Evolutionary conservation across 2,797 vertebrate genomes (phyloP).

Genomic region (Macropus fuliginosus): DNA sequence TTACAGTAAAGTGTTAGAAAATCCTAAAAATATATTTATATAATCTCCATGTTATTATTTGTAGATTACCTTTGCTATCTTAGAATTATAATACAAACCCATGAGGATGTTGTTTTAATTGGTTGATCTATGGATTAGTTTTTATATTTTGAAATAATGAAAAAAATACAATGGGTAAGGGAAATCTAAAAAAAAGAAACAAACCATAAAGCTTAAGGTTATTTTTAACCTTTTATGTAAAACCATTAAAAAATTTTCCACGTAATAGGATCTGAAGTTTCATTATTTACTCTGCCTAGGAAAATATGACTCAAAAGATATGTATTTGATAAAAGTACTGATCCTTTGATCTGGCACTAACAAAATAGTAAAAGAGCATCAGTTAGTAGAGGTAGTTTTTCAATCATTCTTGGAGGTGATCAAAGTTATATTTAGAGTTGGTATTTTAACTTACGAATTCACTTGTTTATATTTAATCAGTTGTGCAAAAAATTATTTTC

Average conservation of each 20-base stretch:
- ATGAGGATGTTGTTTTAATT: background rate
- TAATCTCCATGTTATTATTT: slow-evolving; percentile 58
- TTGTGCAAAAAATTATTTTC: slow-evolving; percentile 37
- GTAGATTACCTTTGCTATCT: slow-evolving; percentile 32
- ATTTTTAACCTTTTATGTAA: background rate
- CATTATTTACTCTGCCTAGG: background rate
- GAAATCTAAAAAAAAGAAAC: background rate
- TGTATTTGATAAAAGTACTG: slow-evolving; percentile 21
- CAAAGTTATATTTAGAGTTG: slow-evolving; percentile 38
- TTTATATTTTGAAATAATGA: slow-evolving; percentile 13
- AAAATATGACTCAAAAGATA: slow-evolving; percentile 1
- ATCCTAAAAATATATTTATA: background rate
- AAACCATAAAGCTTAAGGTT: background rate
- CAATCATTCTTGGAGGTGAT: slow-evolving; percentile 7
- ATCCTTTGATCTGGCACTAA: background rate
- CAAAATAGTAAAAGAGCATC: background rate
- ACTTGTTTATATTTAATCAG: slow-evolving; percentile 12
- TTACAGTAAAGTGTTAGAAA: slow-evolving; percentile 41
- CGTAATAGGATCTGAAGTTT: background rate
- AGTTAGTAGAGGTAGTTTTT: slow-evolving; percentile 38
- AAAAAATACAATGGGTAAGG: background rate
- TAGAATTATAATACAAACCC: slow-evolving; percentile 20
- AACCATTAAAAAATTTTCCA: background rate
- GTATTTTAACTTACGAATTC: background rate
- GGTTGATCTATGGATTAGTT: background rate